Percentiles rank a stretch among this genome's conserved stretches.
Evolutionary conservation across 2,888 invertebrate species (phyloP).

Genomic region (Scaeva pyrastri): DNA sequence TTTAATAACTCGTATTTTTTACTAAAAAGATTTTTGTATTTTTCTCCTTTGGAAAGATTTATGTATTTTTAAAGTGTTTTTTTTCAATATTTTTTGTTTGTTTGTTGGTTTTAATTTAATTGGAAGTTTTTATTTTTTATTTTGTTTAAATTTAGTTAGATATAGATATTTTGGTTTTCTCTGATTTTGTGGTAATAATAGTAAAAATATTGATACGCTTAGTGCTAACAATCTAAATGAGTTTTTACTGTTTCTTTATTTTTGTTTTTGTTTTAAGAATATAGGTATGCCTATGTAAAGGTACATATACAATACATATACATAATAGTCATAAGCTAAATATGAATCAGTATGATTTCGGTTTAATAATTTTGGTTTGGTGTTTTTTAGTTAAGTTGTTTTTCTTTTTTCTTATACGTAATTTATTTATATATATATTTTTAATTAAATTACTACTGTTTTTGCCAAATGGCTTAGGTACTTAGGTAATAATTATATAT

Average conservation of each 20-base stretch:
- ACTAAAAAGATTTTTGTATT: conserved; percentile 44
- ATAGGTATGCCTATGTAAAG: conserved; percentile 41
- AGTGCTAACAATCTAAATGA: conserved; percentile 76
- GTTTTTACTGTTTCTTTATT: conserved; percentile 45
- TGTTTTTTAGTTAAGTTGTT: conserved; percentile 64
- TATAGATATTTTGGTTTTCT: conserved; percentile 35
- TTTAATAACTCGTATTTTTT: conserved; percentile 60
- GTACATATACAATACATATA: conserved; percentile 55
- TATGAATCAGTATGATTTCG: conserved; percentile 70
- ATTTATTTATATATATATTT: conserved; percentile 48
- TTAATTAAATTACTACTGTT: conserved; percentile 77
- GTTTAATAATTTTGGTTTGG: conserved; percentile 64
- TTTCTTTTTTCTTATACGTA: conserved; percentile 21
- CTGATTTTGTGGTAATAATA: conserved; percentile 68
- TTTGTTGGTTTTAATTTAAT: conserved; percentile 3
- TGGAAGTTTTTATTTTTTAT: conserved; percentile 55
- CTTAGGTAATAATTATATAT: conserved; percentile 80
- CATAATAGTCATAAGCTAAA: conserved; percentile 63
- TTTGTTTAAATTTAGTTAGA: conserved; percentile 35
- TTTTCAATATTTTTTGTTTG: not conserved
- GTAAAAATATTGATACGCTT: conserved; percentile 76
- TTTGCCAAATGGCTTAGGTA: conserved; percentile 84
- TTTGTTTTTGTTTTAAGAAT: conserved; percentile 8
- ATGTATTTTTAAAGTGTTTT: conserved; percentile 33
- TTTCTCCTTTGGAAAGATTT: conserved; percentile 46